Base-by-base conservation (phyloP, 2,797 vertebrate genomes). In the Chloroceryle inda region DNA sequence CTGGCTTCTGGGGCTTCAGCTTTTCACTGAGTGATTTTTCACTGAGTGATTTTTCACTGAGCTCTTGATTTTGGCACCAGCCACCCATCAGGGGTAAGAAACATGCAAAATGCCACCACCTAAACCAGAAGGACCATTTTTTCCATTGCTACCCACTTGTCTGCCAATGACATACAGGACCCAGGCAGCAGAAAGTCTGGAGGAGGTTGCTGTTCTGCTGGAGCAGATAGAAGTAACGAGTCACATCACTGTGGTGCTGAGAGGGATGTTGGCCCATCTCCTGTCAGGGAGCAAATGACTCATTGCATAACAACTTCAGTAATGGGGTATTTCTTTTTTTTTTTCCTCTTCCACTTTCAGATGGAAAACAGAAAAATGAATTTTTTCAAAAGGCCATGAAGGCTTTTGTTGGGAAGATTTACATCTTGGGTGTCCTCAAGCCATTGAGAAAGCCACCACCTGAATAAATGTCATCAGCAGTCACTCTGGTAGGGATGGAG, bases 181-280 rank as follows among this genome's bases (percentile, higher is more conserved):
- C 74, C 90, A 73, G 62, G 29, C 89, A 77, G 87, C 22, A 9
- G 92, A 76, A 89, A 79, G 64, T 52, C 72, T 89, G 64, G 82
- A 91, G 23, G 72, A 94, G 68, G 61, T 78, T 73, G 94, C 66
- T 84, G 26, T 68, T 83, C 85, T 95, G 78, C 67, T 69, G 91
- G 84, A 96, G 88, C 92, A 93, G 92, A 89, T 47, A 96, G 91
- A 66, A 91, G 83, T 62, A 91, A 94, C 93, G 85, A 93, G 88
- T 93, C 91, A 96, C 93, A 90, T 86, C 94, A 89, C 69, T 87
- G 95, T 2, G 0, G 91, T 23, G 5, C 71, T 33, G 76, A 88
- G 85, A 85, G 77, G 47, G 86, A 58, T 31, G 27, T 69, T 94
- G 77, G 77, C 74, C 86, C 80, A 19, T 62, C 80, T 93, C 85